These are phyloP conservation scores for Leptura quadrifasciata DNA, from an alignment of 2,888 invertebrate species.

Conservation along the genomic window DNA sequence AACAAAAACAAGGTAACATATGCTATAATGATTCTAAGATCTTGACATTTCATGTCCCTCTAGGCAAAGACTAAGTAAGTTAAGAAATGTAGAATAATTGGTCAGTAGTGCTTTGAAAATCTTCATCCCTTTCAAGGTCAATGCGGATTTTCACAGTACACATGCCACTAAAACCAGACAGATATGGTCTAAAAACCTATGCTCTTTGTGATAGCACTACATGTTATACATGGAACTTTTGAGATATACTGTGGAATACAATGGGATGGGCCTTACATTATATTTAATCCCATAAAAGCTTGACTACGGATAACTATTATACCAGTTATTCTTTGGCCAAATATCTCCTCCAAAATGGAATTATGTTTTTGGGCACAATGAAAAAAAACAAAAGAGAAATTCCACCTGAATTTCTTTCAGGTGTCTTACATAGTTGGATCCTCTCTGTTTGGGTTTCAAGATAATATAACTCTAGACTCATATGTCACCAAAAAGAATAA, in stretches of 20 bases:
- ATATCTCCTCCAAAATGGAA: slow-evolving; percentile 50
- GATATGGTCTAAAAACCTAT: slow-evolving; percentile 44
- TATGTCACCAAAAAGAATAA: slow-evolving; percentile 18
- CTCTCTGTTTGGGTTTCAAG: slow-evolving; percentile 55
- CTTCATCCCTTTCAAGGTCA: slow-evolving; percentile 37
- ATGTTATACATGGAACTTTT: slow-evolving; percentile 55
- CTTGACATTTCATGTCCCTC: too few relatives aligned
- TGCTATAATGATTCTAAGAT: too few relatives aligned
- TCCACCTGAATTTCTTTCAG: slow-evolving; percentile 58
- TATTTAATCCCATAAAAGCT: slow-evolving; percentile 53
- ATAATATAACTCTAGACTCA: slow-evolving; percentile 38
- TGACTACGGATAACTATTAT: slow-evolving; percentile 56
- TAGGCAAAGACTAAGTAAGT: too few relatives aligned
- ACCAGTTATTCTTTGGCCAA: slow-evolving; percentile 51
- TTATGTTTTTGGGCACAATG: slow-evolving; percentile 52
- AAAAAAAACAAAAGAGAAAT: slow-evolving; percentile 52
- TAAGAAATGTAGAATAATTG: too few relatives aligned
- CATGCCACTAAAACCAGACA: slow-evolving; percentile 55
- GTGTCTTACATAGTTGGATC: slow-evolving; percentile 46
- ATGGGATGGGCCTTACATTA: slow-evolving; percentile 56
- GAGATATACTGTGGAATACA: slow-evolving; percentile 59
- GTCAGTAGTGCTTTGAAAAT: too few relatives aligned
- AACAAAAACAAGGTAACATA: too few relatives aligned
- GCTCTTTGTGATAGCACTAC: slow-evolving; percentile 53
- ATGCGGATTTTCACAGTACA: slow-evolving; percentile 53